Base-by-base conservation (phyloP, 2,113 vertebrate genomes). In the Archocentrus centrarchus region DNA sequence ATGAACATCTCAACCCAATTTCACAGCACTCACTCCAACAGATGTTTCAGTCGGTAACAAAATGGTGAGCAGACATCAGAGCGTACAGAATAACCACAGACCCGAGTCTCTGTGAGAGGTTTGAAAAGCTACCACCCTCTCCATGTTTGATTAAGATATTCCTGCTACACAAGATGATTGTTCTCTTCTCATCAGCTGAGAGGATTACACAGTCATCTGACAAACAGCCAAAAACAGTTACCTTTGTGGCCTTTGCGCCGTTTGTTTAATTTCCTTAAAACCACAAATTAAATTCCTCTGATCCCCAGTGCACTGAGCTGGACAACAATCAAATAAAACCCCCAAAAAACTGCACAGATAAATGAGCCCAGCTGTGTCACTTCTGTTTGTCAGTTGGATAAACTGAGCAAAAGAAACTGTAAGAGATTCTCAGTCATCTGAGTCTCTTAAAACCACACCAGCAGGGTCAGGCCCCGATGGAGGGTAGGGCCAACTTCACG, bases 321-420 rank as follows among this genome's bases (percentile, higher is more conserved):
- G 17, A 14, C 27, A 55, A 55, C 68, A 55, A 55, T 32, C 3
- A 73, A 53, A 53, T 32, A 35, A 73, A 73, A 73, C 6, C 17
- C 4, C 1, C 32, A 53, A 73, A 50, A n/a, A 55, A 35, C 47
- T 55, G 68, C 68, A n/a, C 8, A n/a, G 68, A 73, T 55, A 55
- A 55, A 27, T 1, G 3, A 73, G 27, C 32, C n/a, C 68, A 73
- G 47, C 47, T 73, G 27, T 35, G 44, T 55, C 18, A n/a, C 55
- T 73, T 73, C 47, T 73, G 68, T 55, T 73, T 73, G 68, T 73
- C 47, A 55, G 47, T n/a, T 73, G 2, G 27, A 73, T 73, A 55
- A 73, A 35, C 47, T n/a, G 47, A 73, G 27, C 47, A 55, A 35
- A 73, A 73, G 37, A 39, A 0, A 4, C 47, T 55, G 27, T 44